A percentile compares a stretch with the other conserved stretches of the same genome.
phyloP scores from a whole-genome alignment of 2,113 vertebrate species.

The Cyphomyrus discorhynchus region DNA sequence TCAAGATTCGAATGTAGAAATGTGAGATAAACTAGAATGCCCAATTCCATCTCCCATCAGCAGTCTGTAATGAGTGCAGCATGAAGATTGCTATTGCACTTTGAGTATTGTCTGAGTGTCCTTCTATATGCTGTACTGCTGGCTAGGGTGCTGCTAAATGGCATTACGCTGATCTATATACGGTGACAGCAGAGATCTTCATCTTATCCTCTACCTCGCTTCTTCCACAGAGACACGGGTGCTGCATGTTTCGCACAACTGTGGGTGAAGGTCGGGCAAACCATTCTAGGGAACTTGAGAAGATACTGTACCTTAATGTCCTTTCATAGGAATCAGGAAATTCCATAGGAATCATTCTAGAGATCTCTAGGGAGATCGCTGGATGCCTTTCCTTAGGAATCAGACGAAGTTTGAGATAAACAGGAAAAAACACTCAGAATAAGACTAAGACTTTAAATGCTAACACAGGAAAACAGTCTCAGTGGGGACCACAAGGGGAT shows the following conservation, averaged over 20 bases:
- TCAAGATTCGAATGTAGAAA: not conserved
- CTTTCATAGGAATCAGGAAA: too few relatives aligned
- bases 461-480: not conserved
- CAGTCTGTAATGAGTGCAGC: not conserved
- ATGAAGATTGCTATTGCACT: not conserved
- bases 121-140: not conserved
- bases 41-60: not conserved
- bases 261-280: not conserved
- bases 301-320: too few relatives aligned
- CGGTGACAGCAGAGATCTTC: not conserved
- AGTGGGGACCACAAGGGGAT: not conserved
- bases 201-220: not conserved
- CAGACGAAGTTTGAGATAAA: not conserved
- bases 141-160: not conserved
- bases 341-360: too few relatives aligned
- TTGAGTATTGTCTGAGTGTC: not conserved
- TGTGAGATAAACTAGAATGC: not conserved
- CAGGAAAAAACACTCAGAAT: not conserved
- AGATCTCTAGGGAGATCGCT: not conserved
- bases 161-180: not conserved
- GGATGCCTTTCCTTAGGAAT: not conserved
- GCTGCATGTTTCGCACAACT: not conserved
- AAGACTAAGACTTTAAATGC: not conserved
- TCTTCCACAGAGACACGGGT: not conserved
- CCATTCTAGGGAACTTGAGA: not conserved